phyloP scores from a whole-genome alignment of 2,797 vertebrate genomes.

The Lates japonicus region DNA sequence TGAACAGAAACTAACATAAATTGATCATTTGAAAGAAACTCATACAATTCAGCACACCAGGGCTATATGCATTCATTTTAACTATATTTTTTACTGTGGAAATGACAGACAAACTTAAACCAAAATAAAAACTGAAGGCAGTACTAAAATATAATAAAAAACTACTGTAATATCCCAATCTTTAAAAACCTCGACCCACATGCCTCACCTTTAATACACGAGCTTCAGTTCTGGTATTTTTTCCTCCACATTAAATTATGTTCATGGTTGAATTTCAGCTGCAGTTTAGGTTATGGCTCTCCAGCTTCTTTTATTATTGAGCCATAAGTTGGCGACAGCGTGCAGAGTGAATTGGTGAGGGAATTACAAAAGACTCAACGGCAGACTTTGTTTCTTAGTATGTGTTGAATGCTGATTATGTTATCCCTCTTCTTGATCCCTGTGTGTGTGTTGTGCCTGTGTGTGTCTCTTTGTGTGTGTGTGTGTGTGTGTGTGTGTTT shows the following conservation, averaged over 20 bases:
- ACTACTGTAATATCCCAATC: neutral
- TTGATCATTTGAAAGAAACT: neutral
- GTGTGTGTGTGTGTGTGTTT: constrained; percentile 55
- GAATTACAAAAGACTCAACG: constrained; percentile 45
- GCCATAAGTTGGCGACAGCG: constrained; percentile 32
- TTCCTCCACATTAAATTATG: constrained; percentile 12
- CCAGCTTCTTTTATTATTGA: constrained; percentile 50
- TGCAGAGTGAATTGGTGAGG: constrained; percentile 45
- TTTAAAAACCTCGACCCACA: constrained; percentile 1
- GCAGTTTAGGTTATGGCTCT: constrained; percentile 55
- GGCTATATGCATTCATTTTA: neutral
- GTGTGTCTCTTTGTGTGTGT: constrained; percentile 29
- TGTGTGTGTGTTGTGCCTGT: constrained; percentile 30
- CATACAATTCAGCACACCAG: neutral
- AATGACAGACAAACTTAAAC: neutral
- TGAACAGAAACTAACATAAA: neutral
- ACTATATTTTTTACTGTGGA: neutral
- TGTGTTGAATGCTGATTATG: constrained; percentile 58
- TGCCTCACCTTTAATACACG: neutral
- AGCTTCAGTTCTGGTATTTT: constrained; percentile 2
- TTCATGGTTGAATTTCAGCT: constrained; percentile 27
- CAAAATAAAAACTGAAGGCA: neutral
- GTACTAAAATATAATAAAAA: neutral
- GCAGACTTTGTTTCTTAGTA: constrained; percentile 50
- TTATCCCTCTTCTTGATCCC: constrained; percentile 49